phyloP scores from a whole-genome alignment of 2,113 vertebrate genomes.

The Egretta garzetta region DNA sequence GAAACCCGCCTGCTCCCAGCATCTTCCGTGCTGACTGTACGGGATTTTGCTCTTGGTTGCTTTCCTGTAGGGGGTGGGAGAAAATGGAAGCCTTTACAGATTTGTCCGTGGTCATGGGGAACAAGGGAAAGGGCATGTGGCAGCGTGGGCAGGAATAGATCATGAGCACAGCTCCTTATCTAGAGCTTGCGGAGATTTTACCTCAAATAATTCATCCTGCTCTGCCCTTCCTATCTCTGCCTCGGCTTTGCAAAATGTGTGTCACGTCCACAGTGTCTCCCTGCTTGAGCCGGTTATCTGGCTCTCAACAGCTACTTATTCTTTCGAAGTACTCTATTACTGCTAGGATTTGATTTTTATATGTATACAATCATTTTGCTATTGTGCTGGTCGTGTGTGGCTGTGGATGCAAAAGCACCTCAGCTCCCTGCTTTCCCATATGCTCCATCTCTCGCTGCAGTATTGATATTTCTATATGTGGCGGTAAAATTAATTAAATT shows the following conservation, averaged over 20 bases:
- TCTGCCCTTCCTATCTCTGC: not conserved
- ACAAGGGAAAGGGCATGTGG: not conserved
- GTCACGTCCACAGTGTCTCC: not conserved
- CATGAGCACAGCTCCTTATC: not conserved
- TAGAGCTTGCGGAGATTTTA: not conserved
- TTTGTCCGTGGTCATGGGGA: not conserved
- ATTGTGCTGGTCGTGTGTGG: not conserved
- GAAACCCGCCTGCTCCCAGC: not conserved
- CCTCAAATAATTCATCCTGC: slow-evolving; percentile 8
- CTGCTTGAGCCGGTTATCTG: slow-evolving; percentile 33
- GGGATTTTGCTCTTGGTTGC: not conserved
- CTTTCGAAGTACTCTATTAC: slow-evolving; percentile 22
- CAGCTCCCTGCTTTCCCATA: not conserved
- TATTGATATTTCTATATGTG: not conserved
- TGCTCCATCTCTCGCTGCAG: not conserved
- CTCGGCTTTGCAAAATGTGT: not conserved
- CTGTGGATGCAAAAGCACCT: not conserved
- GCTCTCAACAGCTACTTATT: slow-evolving; percentile 28
- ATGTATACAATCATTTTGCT: not conserved
- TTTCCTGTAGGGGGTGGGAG: not conserved
- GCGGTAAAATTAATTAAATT: slow-evolving; percentile 40
- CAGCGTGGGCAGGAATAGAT: not conserved
- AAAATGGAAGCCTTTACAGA: not conserved
- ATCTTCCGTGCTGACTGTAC: not conserved
- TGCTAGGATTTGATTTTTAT: slow-evolving; percentile 44